These are phyloP conservation scores for Uropsilus gracilis DNA, from an alignment of 2,113 vertebrate genomes.

Conservation along the genomic window DNA sequence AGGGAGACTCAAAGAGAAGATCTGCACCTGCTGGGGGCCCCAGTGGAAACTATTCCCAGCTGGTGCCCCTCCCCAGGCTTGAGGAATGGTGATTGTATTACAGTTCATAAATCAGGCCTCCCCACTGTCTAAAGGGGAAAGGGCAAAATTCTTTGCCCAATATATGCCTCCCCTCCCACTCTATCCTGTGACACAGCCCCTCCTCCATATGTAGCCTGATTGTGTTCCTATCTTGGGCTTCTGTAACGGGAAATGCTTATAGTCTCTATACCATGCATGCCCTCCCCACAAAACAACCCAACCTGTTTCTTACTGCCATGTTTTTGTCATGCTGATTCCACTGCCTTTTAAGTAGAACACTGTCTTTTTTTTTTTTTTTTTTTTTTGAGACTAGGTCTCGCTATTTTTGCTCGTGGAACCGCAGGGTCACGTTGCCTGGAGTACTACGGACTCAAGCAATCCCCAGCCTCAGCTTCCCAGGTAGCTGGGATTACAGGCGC, in stretches of 20 bases:
- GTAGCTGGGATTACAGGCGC: no score
- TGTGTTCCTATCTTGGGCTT: constrained; percentile 22
- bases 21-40: constrained; percentile 65
- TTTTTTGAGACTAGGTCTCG: no score
- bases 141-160: constrained; percentile 36
- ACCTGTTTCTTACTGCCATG: not conserved
- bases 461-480: no score
- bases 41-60: constrained; percentile 66
- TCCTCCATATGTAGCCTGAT: constrained; percentile 43
- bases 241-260: not conserved
- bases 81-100: constrained; percentile 50
- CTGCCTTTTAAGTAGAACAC: not conserved
- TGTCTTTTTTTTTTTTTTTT: no score
- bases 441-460: no score
- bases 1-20: constrained; percentile 20
- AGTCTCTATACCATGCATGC: not conserved
- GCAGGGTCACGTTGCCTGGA: no score
- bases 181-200: not conserved
- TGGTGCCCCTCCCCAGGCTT: constrained; percentile 46
- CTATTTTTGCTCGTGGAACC: no score
- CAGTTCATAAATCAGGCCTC: constrained; percentile 64
- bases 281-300: not conserved
- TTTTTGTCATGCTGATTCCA: not conserved
- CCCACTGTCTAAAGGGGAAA: constrained; percentile 26
- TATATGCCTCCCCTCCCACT: not conserved